These are phyloP conservation scores for Oligia fasciuncula DNA, from an alignment of 2,888 invertebrate genomes.

Conservation along the genomic window DNA sequence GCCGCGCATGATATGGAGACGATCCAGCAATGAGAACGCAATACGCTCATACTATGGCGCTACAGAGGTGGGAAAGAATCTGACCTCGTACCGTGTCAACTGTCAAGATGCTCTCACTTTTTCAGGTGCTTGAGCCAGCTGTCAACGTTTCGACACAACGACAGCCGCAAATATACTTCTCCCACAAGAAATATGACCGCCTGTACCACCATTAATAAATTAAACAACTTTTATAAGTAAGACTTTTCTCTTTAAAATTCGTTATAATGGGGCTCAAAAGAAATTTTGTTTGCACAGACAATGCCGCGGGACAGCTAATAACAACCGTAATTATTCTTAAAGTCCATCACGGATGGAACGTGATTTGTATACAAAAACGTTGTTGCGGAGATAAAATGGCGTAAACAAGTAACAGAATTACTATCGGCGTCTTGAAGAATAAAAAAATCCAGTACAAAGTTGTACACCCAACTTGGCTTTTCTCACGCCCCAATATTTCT, in stretches of 20 bases:
- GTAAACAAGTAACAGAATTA: constrained; percentile 43
- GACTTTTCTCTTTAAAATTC: constrained; percentile 28
- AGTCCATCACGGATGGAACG: constrained; percentile 52
- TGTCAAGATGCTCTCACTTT: neutral
- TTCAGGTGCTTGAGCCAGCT: neutral
- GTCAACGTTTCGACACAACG: neutral
- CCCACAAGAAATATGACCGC: neutral
- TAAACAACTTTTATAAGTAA: constrained; percentile 21
- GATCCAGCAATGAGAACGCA: neutral
- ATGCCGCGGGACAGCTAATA: constrained; percentile 47
- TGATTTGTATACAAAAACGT: constrained; percentile 59
- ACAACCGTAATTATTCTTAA: constrained; percentile 60
- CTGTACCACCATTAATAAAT: neutral
- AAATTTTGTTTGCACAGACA: constrained; percentile 44
- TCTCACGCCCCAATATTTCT: neutral
- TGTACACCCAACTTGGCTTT: neutral
- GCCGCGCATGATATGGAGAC: neutral
- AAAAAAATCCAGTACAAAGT: neutral
- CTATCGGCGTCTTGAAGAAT: neutral
- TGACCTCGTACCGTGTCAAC: neutral
- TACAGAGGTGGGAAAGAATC: neutral
- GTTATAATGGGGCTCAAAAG: constrained; percentile 29
- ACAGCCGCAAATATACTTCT: neutral
- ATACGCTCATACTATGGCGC: neutral
- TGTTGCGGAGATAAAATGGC: neutral